Evolutionary conservation across 2,888 invertebrate species (phyloP).

Genomic region (Ellobium chinense): DNA sequence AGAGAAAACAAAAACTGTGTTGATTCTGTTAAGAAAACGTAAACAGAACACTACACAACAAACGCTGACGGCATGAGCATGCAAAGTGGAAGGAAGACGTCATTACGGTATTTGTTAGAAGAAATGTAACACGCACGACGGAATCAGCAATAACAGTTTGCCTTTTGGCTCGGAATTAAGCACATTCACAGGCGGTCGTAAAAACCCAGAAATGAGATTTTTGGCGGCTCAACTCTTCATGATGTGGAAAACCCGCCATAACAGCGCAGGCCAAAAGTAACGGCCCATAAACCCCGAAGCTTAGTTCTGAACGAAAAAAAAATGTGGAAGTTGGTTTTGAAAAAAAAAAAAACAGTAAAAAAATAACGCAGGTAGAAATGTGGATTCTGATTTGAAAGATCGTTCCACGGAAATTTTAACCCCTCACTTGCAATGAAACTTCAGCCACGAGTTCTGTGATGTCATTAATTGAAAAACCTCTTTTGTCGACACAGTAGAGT

Average conservation of each 20-base stretch:
- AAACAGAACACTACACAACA: too few relatives aligned
- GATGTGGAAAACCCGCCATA: conserved; percentile 20
- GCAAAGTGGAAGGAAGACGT: neutral
- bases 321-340: neutral
- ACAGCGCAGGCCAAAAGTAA: conserved; percentile 9
- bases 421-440: too few relatives aligned
- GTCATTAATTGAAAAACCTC: too few relatives aligned
- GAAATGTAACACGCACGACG: neutral
- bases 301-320: neutral
- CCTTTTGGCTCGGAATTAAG: conserved; percentile 10
- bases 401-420: too few relatives aligned
- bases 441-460: too few relatives aligned
- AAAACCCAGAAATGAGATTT: conserved; percentile 22
- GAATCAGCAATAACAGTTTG: neutral
- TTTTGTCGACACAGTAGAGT: too few relatives aligned
- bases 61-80: neutral
- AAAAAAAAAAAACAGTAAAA: neutral
- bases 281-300: conserved; percentile 26
- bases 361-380: neutral
- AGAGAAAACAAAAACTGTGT: neutral
- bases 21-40: too few relatives aligned
- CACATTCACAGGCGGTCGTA: conserved; percentile 26
- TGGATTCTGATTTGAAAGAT: neutral
- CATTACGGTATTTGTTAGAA: conserved; percentile 5
- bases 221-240: conserved; percentile 23